Conservation (phyloP, 1,140 invertebrate genomes). For the Drosophila chauvacae region DNA sequence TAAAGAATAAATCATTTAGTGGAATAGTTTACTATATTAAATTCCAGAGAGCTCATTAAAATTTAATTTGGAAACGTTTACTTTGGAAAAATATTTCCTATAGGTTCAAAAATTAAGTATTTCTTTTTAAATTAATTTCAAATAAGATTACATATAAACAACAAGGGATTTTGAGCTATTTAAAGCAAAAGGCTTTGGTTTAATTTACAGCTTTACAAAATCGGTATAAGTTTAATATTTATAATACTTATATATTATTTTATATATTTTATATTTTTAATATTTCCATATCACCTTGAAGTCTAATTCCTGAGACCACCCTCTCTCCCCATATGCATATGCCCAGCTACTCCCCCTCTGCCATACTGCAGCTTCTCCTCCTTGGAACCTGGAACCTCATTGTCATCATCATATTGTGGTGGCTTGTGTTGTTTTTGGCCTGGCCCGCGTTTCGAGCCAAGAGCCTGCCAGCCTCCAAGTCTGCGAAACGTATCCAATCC, state of each 20-base stretch:
- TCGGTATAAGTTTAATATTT: too few relatives aligned
- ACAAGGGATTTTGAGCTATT: too few relatives aligned
- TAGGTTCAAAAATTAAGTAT: too few relatives aligned
- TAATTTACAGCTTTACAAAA: too few relatives aligned
- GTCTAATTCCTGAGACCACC: background rate
- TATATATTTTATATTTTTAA: background rate
- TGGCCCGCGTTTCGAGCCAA: constrained; percentile 32
- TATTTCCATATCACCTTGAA: too few relatives aligned
- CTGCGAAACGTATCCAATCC: constrained; percentile 49
- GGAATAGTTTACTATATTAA: background rate
- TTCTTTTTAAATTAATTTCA: too few relatives aligned
- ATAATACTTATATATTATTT: too few relatives aligned
- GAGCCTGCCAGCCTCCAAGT: constrained; percentile 43
- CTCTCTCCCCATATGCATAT: constrained; percentile 23
- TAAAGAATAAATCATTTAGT: background rate
- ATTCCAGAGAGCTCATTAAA: too few relatives aligned
- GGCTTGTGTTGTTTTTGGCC: constrained; percentile 36
- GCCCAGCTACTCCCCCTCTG: constrained; percentile 18
- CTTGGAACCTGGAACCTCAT: constrained; percentile 27
- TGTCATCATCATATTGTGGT: constrained; percentile 41
- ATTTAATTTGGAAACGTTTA: too few relatives aligned
- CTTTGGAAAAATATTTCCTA: too few relatives aligned
- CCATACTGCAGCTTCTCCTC: background rate
- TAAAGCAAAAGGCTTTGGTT: too few relatives aligned
- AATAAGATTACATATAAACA: too few relatives aligned